Evolutionary conservation across 2,797 vertebrate genomes (phyloP).

Genomic region (Allenopithecus nigroviridis): DNA sequence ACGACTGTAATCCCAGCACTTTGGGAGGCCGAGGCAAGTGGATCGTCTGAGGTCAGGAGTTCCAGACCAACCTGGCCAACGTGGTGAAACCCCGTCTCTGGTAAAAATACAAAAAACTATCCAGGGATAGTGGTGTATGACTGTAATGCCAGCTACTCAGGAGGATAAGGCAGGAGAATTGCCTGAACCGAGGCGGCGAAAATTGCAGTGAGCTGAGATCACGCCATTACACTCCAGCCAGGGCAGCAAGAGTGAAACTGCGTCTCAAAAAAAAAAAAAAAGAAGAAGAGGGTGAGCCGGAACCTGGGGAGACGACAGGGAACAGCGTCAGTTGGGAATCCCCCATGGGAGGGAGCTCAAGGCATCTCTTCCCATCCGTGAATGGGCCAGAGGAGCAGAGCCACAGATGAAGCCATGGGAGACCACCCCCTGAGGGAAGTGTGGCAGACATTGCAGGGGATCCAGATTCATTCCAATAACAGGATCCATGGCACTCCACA

Average conservation of each 20-base stretch:
- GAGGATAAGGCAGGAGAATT: not conserved
- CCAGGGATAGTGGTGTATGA: not conserved
- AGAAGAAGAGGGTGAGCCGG: not conserved
- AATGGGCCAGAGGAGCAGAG: not conserved
- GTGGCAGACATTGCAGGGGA: not conserved
- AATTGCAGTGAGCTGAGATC: not conserved
- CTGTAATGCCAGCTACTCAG: not conserved
- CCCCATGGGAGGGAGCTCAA: not conserved
- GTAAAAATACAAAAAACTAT: not conserved
- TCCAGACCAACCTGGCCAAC: not conserved
- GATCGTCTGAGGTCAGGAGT: not conserved
- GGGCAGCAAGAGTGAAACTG: not conserved
- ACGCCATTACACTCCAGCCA: not conserved
- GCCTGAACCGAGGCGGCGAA: not conserved
- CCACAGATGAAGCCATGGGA: fast-evolving
- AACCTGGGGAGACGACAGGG: not conserved
- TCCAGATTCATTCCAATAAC: not conserved
- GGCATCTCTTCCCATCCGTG: not conserved
- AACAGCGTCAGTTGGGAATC: not conserved
- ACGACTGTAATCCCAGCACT: not conserved
- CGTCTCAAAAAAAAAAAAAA: not conserved
- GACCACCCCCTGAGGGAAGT: no score
- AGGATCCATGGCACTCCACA: not conserved
- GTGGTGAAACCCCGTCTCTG: not conserved
- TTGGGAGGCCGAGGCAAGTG: not conserved